Conservation (phyloP, 2,113 vertebrate genomes). For the Tetrao urogallus region DNA sequence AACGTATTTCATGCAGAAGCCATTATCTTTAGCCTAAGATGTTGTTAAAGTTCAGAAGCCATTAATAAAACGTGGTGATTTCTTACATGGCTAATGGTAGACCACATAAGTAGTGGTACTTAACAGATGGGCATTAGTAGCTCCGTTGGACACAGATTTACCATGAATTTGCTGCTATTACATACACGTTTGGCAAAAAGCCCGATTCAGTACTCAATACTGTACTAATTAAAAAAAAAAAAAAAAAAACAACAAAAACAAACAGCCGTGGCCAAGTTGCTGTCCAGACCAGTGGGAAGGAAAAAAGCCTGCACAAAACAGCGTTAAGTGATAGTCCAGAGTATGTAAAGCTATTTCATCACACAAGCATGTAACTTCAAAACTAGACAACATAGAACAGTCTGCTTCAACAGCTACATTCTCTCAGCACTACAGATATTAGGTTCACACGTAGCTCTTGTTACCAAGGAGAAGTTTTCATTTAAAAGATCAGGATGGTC, state of each 20-base stretch:
- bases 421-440: background rate
- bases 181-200: background rate
- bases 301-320: background rate
- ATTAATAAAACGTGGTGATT: conserved; percentile 56
- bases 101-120: conserved; percentile 8
- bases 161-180: background rate
- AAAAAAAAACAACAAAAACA: background rate
- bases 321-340: background rate
- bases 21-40: conserved; percentile 43
- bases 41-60: conserved; percentile 61
- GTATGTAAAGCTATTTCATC: background rate
- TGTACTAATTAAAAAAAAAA: background rate
- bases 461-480: background rate
- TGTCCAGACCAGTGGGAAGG: background rate
- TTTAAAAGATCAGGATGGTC: background rate
- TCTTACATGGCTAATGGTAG: conserved; percentile 42
- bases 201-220: background rate
- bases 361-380: background rate
- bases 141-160: background rate
- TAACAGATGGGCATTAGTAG: conserved; percentile 38
- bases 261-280: background rate
- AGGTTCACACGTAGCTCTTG: background rate
- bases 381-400: background rate
- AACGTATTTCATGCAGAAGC: conserved; percentile 14
- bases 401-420: background rate